Evolutionary conservation across 2,113 vertebrate species (phyloP), one percentile per base, ranked within the genome.

Genomic region (Dasyprocta punctata): DNA sequence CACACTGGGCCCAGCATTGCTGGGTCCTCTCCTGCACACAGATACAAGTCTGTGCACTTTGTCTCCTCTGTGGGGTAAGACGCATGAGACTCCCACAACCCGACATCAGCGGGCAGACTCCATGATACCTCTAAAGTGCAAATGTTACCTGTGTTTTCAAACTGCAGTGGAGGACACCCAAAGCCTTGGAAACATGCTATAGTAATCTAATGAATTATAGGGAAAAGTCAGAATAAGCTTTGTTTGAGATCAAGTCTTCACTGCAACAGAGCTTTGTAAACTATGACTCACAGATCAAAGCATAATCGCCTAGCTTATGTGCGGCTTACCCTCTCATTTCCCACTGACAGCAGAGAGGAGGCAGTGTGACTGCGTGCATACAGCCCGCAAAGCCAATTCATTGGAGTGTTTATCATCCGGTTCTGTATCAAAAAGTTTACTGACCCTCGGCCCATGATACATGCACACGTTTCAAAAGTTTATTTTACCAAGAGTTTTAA

Each of bases 61-160:
- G 54, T 56, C 14, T 38, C 1, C 28, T 41, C 38, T 58, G 24
- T 16, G 11, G 9, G 26, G 1, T 0, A 17, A 63, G 63, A 44
- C 0, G 1, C 19, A 1, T 0, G 7, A 60, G 24, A 9, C 11
- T 3, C 38, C 33, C 6, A 1, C 0, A 11, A 14, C 4, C 4
- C 28, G 58, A 14, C 7, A 14, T n/a, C 20, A 20, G 12, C 13
- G 0, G 4, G 2, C 0, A 28, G n/a, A 19, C 36, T 56, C 9
- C 16, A 4, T 13, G 0, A 1, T 0, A 0, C 65, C 47, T 65
- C 28, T 47, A 3, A 24, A 0, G 1, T 10, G 3, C 16, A 0
- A 16, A 36, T 0, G 30, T 30, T 44, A 11, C 2, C 22, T 19
- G 38, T 5, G 16, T 44, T 67, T 33, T 38, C 61, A 89, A 12